Evolutionary conservation across 1,140 invertebrate genomes (phyloP).

Genomic region (Lasaia peninsularis): DNA sequence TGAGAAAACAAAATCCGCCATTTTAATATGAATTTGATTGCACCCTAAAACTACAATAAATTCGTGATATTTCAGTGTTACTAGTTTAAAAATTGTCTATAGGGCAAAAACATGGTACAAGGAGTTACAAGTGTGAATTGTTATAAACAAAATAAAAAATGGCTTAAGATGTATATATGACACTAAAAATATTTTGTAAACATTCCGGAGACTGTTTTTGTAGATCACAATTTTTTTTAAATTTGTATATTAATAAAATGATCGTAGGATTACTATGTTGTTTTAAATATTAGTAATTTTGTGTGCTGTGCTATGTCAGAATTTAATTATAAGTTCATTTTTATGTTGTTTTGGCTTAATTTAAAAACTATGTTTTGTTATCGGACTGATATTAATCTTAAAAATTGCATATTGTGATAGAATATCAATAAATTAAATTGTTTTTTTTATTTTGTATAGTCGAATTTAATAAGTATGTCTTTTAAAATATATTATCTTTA

Average conservation of each 20-base stretch:
- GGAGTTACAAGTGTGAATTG: conserved; percentile 2
- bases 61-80: conserved; percentile 3
- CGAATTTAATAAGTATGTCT: conserved; percentile 8
- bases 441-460: conserved; percentile 11
- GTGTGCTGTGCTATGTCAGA: conserved; percentile 1
- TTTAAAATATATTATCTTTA: background rate
- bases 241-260: background rate
- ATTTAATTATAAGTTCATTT: background rate
- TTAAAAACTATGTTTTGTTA: conserved; percentile 3
- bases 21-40: background rate
- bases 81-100: background rate
- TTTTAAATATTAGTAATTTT: conserved; percentile 10
- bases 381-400: conserved; percentile 5
- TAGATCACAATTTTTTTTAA: background rate
- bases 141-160: conserved; percentile 1
- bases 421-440: conserved; percentile 8
- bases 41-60: background rate
- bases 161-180: background rate
- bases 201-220: conserved; percentile 1
- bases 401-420: conserved; percentile 8
- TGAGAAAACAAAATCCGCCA: background rate
- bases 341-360: background rate
- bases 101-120: conserved; percentile 1
- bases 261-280: conserved; percentile 1
- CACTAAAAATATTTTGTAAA: background rate